phyloP scores from a whole-genome alignment of 2,113 vertebrate species.

The Lathamus discolor region DNA sequence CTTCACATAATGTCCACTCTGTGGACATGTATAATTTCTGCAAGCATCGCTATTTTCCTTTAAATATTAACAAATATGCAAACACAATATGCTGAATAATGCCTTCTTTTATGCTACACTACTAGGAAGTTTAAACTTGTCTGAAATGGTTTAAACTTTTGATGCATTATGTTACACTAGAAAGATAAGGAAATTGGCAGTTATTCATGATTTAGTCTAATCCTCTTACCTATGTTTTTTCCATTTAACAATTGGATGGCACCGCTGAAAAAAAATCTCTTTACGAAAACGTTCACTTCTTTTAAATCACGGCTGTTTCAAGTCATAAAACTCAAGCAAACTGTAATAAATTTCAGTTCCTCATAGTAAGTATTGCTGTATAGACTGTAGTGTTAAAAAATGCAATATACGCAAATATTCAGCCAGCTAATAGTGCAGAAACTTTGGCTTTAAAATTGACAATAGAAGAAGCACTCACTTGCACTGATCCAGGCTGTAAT shows the following conservation, averaged over 20 bases:
- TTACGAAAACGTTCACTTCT: slow-evolving; percentile 20
- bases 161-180: background rate
- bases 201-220: slow-evolving; percentile 28
- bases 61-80: background rate
- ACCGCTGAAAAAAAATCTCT: background rate
- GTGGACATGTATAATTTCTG: background rate
- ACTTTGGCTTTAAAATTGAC: background rate
- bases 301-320: slow-evolving; percentile 49
- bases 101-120: background rate
- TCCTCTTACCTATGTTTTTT: background rate
- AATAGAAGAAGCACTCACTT: background rate
- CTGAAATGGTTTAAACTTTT: slow-evolving; percentile 2
- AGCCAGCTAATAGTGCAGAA: background rate
- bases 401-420: slow-evolving; percentile 36
- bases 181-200: slow-evolving; percentile 10
- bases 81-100: background rate
- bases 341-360: slow-evolving; percentile 42
- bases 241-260: background rate
- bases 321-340: slow-evolving; percentile 50
- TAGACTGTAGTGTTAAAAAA: background rate
- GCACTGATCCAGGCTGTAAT: background rate
- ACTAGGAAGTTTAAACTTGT: slow-evolving; percentile 2
- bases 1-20: background rate
- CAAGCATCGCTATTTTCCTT: background rate
- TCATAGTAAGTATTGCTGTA: background rate